A percentile compares a stretch with the other conserved stretches of the same genome.
phyloP scores from a whole-genome alignment of 2,888 invertebrate genomes.

The Rotaria socialis region DNA sequence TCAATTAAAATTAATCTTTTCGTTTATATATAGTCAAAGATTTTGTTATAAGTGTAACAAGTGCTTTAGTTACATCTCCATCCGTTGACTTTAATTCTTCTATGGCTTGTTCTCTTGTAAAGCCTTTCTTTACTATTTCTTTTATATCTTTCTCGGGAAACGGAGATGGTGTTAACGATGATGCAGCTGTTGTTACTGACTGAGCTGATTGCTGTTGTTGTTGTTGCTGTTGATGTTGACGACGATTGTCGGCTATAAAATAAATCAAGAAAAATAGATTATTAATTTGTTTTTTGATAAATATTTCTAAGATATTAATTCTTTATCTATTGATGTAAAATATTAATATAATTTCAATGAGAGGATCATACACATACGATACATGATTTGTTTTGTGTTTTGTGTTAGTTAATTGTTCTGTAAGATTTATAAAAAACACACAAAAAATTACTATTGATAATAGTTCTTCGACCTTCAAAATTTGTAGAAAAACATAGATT shows the following conservation, averaged over 20 bases:
- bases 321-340: no score
- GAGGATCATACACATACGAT: no score
- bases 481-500: not conserved
- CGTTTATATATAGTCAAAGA: constrained; percentile 33
- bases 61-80: constrained; percentile 38
- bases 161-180: not conserved
- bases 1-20: not conserved
- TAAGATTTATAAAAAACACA: no score
- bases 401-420: no score
- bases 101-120: constrained; percentile 37
- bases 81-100: constrained; percentile 39
- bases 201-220: not conserved
- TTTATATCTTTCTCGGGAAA: constrained; percentile 24
- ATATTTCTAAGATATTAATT: no score
- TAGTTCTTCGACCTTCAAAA: not conserved
- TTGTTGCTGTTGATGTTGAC: not conserved
- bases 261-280: not conserved
- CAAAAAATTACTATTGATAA: not conserved
- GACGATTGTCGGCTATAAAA: not conserved
- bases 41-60: constrained; percentile 40
- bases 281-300: not conserved
- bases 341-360: no score
- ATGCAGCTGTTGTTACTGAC: not conserved
- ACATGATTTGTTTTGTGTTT: no score
- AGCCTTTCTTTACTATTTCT: constrained; percentile 37